Percentiles rank a stretch among this genome's conserved stretches.
phyloP scores from a whole-genome alignment of 2,888 invertebrate species.

The Heliconius hortense region DNA sequence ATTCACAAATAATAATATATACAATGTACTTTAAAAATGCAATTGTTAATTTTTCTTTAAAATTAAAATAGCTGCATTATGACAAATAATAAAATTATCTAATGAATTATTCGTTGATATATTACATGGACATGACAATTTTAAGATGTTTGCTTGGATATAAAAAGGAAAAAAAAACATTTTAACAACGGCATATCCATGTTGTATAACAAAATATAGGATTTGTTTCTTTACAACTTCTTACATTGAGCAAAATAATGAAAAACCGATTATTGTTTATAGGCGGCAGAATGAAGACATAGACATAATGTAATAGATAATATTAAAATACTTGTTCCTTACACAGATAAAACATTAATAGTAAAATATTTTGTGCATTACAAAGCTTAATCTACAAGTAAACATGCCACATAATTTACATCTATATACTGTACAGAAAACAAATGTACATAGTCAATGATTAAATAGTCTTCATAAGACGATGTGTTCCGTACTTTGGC shows the following conservation, averaged over 20 bases:
- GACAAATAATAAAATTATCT: conserved; percentile 23
- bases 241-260: conserved; percentile 14
- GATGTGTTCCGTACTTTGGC: conserved; percentile 12
- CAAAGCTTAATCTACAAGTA: conserved; percentile 64
- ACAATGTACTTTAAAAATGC: conserved; percentile 32
- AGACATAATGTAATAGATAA: conserved; percentile 32
- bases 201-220: not conserved
- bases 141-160: not conserved
- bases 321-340: conserved; percentile 40
- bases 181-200: not conserved
- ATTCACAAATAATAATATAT: conserved; percentile 25
- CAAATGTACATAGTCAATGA: conserved; percentile 60
- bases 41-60: conserved; percentile 20
- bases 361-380: conserved; percentile 62
- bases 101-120: conserved; percentile 1
- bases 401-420: conserved; percentile 66
- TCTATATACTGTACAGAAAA: conserved; percentile 64
- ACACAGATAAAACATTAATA: conserved; percentile 37
- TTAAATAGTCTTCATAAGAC: conserved; percentile 47
- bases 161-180: not conserved
- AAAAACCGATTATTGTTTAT: conserved; percentile 16
- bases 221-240: not conserved
- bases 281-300: conserved; percentile 32
- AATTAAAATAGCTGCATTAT: conserved; percentile 36
- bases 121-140: conserved; percentile 5